Evolutionary conservation across 2,888 invertebrate species (phyloP), one percentile per base, ranked within the genome.

Genomic region (Thera obeliscata): DNA sequence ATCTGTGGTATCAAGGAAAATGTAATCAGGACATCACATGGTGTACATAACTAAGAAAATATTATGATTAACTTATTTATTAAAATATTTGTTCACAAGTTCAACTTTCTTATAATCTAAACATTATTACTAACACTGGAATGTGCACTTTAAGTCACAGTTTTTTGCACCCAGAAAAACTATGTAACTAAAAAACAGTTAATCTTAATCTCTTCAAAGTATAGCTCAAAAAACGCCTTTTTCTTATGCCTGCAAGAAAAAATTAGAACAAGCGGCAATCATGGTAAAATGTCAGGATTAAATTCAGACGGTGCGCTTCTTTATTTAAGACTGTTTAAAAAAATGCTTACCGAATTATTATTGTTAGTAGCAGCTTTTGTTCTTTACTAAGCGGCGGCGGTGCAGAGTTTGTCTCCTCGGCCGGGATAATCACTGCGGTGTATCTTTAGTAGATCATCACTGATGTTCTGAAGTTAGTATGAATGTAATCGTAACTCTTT

Each of bases 1-100:
- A 95, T 60, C 88, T 96, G 69, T 99, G 99, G 99, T 98, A 97
- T 86, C 95, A 96, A 87, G 98, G 97, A 59, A 99, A 98, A 93
- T 99, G 99, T 84, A 92, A 95, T 74, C 90, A 95, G 69, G 98
- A 99, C 81, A 75, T 87, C 3, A 94, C 95, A 43, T 99, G 98
- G 97, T 99, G 99, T 83, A 22, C 22, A 1, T 22, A 79, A 73
- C 68, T 90, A 84, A 57, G 35, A 65, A 43, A 12, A 41, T 49
- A 38, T n/a, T 61, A 41, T 46, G 49, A 60, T 49, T 22, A 35
- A 58, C 64, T 76, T 74, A 79, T 78, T 83, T 82, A 81, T 81
- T 82, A 73, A 75, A 72, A 73, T 67, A 72, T 58, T 72, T 65
- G 66, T 71, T 64, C 43, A 71, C 49, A 70, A 69, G 60, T 58